These are phyloP conservation scores for Agriotes lineatus DNA, from an alignment of 2,888 invertebrate species.

Conservation along the genomic window DNA sequence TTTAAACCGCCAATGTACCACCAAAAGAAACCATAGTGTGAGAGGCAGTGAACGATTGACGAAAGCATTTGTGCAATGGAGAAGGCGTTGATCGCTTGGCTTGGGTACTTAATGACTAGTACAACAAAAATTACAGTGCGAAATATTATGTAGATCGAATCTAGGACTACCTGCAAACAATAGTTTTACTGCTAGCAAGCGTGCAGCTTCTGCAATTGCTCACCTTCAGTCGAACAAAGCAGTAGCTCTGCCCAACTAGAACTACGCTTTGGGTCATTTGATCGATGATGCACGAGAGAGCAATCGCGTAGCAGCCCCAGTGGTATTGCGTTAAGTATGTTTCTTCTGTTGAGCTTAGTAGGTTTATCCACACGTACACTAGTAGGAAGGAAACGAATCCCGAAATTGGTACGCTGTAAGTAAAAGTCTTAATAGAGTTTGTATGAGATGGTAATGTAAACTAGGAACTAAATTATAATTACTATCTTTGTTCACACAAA, in stretches of 20 bases:
- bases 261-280: constrained; percentile 86
- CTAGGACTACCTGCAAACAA: constrained; percentile 74
- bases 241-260: constrained; percentile 88
- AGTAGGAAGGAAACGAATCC: constrained; percentile 78
- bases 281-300: constrained; percentile 88
- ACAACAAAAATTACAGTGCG: constrained; percentile 84
- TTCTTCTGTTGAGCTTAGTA: constrained; percentile 79
- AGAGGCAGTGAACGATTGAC: constrained; percentile 74
- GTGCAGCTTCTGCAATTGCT: no score
- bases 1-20: constrained; percentile 79
- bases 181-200: background rate
- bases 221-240: constrained; percentile 91
- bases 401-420: constrained; percentile 81
- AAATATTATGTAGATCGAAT: constrained; percentile 82
- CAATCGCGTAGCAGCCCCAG: constrained; percentile 84
- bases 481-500: no score
- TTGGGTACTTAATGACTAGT: constrained; percentile 79
- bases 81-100: constrained; percentile 86
- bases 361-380: constrained; percentile 86
- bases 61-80: constrained; percentile 87
- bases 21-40: constrained; percentile 83
- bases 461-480: no score
- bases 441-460: no score
- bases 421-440: background rate
- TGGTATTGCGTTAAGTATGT: constrained; percentile 74